Evolutionary conservation across 2,113 vertebrate genomes (phyloP), one percentile per base, ranked within the genome.

Genomic region (Hystrix brachyura): DNA sequence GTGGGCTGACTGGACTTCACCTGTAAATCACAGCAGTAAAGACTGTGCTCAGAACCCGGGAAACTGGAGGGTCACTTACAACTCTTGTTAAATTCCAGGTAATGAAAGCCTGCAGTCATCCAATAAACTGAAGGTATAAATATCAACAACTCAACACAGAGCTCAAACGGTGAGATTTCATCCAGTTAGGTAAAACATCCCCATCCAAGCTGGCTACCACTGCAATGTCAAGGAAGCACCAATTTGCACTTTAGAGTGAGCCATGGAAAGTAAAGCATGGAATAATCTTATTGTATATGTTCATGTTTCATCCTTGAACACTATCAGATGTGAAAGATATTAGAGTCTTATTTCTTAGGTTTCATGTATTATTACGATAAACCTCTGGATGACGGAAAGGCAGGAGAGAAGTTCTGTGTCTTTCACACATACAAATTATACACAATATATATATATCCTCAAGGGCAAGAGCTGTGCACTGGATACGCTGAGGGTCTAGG

Each of bases 181-280:
- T 0, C 29, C 46, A 27, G 59, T 3, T 51, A 29, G 9, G 8
- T 23, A 19, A 85, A 90, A 55, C 57, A 46, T 21, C 9, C 53
- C 1, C 19, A 29, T 1, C 4, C 12, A 60, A 15, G 0, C 46
- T 27, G 27, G 2, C 10, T 67, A n/a, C 15, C 25, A n/a, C 6
- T 2, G 8, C 13, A 34, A 0, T 12, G 4, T 12, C 2, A 9
- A 15, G 5, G 15, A 74, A 87, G 12, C 21, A 25, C 32, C 10
- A 27, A 15, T 5, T 38, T 29, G 18, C 2, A n/a, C 6, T 29
- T 65, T 81, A 81, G 38, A 65, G 48, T 18, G 18, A 62, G 43
- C 10, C 34, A 3, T 12, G 13, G 7, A 78, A 19, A 59, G 10
- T 10, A 60, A n/a, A 7, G 0, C 29, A 4, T 25, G 8, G 43